Percentiles rank a stretch among this genome's conserved stretches.
Conservation (phyloP, 2,113 vertebrate genomes). For the Labrus mixtus region DNA sequence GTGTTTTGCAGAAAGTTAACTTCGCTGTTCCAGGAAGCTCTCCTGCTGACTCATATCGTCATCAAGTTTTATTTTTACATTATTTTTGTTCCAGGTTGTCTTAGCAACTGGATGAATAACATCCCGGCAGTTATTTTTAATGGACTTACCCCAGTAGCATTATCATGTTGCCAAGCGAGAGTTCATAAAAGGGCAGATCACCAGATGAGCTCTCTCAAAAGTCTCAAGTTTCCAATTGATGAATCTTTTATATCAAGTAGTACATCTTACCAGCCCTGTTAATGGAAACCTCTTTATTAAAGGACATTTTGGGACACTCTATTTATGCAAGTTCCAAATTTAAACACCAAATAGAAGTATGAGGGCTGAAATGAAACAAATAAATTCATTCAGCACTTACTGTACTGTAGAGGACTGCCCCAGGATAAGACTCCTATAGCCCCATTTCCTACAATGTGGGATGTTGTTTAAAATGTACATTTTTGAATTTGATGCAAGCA, state of each 20-base stretch:
- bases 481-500: too few species aligned
- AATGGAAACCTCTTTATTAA: conserved; percentile 42
- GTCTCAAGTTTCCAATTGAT: conserved; percentile 47
- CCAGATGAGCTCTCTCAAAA: conserved; percentile 57
- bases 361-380: conserved; percentile 3
- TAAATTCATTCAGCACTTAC: not conserved
- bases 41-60: conserved; percentile 68
- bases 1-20: conserved; percentile 51
- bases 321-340: conserved; percentile 33
- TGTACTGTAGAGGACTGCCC: not conserved
- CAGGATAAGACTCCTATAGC: not conserved
- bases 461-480: too few species aligned
- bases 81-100: conserved; percentile 63
- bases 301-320: not conserved
- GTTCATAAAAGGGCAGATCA: conserved; percentile 61
- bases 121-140: conserved; percentile 69
- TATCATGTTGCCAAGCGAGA: conserved; percentile 63
- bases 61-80: conserved; percentile 72
- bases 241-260: conserved; percentile 44
- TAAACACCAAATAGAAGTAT: conserved; percentile 11
- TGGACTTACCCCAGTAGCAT: conserved; percentile 59
- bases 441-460: too few species aligned
- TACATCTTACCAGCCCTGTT: conserved; percentile 18
- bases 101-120: conserved; percentile 71
- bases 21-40: conserved; percentile 64